Percentiles rank a stretch among this genome's conserved stretches.
phyloP scores from a whole-genome alignment of 2,797 vertebrate species.

The Syngnathus acus region DNA sequence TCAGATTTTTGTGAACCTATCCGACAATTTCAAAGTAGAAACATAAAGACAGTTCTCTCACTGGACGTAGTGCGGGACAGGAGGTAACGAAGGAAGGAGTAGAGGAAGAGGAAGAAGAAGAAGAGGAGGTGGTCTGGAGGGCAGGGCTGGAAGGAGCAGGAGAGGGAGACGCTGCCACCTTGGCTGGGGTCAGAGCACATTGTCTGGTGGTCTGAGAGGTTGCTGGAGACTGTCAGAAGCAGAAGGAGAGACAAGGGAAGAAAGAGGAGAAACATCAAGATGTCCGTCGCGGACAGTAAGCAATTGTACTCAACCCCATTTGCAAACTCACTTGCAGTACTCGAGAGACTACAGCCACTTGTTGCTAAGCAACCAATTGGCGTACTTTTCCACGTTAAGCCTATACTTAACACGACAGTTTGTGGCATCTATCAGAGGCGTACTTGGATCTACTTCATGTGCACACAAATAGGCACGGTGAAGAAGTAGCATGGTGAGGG shows the following conservation, averaged over 20 bases:
- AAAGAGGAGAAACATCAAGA: conserved; percentile 17
- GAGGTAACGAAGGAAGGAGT: conserved; percentile 44
- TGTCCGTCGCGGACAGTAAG: conserved; percentile 1
- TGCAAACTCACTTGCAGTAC: neutral
- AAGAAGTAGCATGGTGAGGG: conserved; percentile 2
- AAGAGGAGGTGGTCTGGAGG: conserved; percentile 51
- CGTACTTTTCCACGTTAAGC: neutral
- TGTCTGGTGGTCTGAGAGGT: conserved; percentile 67
- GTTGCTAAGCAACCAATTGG: neutral
- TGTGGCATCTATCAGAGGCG: neutral
- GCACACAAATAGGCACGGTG: neutral
- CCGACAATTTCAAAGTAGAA: neutral
- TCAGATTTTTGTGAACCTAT: neutral
- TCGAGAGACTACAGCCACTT: neutral
- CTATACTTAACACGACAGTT: neutral
- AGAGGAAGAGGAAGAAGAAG: conserved; percentile 33
- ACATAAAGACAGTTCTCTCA: conserved; percentile 46
- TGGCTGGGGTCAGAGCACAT: conserved; percentile 63
- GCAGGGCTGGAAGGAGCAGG: conserved; percentile 55
- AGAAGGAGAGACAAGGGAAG: conserved; percentile 30
- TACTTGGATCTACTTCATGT: neutral
- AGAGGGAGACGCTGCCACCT: conserved; percentile 63
- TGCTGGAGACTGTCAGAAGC: conserved; percentile 62
- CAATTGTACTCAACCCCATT: neutral
- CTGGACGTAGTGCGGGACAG: conserved; percentile 63